Evolutionary conservation across 2,888 invertebrate genomes (phyloP), one percentile per base, ranked within the genome.

Genomic region (Hydrotaea diabolus): DNA sequence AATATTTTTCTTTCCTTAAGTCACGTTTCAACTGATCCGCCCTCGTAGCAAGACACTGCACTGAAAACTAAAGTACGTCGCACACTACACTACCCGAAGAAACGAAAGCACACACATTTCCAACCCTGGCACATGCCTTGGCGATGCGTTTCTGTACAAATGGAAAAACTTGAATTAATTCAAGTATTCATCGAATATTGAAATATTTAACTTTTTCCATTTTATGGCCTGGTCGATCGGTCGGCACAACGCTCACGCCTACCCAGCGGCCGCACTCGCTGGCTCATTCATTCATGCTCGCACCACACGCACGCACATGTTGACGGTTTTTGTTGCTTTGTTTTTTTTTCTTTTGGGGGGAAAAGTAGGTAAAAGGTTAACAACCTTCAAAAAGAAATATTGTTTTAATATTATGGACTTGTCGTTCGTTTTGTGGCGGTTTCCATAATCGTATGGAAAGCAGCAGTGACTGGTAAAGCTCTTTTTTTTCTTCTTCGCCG

Each of bases 341-440:
- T 62, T 62, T 62, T 69, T 21, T 31, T 62, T 62, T 31, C 31
- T 62, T 62, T 69, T 21, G 21, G 43, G 21, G 43, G 43, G 15
- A 69, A 69, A 85, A 82, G 77, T 85, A 79, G 85, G 85, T 82
- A 82, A 85, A 85, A 85, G 85, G 85, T 85, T 82, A 82, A 85
- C 77, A 85, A 85, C 79, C 85, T 82, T 77, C 79, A 82, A 85
- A 85, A 85, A 59, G 3, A 76, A 19, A 4, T 31, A 31, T 31
- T 31, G 2, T 26, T 66, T 71, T 72, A 72, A 49, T 31, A 69
- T 80, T 43, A 11, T 80, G 69, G 80, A 46, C 74, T 83, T 62
- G 69, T 36, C 69, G 69, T 66, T 36, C 26, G 59, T n/a, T 21
- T 73, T 66, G 26, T 46, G 13, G 57, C 39, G 31, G 59, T 43